Evolutionary conservation across 2,888 invertebrate species (phyloP).

Genomic region (Hydriomena furcata): DNA sequence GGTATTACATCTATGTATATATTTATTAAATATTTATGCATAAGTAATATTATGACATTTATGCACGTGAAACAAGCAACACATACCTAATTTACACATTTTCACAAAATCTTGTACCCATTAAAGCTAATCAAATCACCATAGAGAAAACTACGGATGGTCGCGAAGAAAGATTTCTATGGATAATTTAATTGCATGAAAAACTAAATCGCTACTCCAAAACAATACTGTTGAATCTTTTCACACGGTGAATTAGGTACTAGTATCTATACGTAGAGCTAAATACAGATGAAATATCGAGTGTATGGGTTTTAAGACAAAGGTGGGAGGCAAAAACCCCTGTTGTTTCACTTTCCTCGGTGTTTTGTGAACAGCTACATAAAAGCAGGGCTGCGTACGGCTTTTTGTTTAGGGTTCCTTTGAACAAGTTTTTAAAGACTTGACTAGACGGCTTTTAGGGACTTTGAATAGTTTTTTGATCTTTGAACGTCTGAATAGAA

Average conservation of each 20-base stretch:
- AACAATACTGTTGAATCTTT: slow-evolving; percentile 61
- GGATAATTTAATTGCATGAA: slow-evolving; percentile 37
- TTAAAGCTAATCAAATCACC: neutral
- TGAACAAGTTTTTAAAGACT: slow-evolving; percentile 24
- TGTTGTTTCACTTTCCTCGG: slow-evolving; percentile 66
- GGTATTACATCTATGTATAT: too few relatives aligned
- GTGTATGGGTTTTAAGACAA: slow-evolving; percentile 48
- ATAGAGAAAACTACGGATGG: neutral
- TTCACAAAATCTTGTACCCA: neutral
- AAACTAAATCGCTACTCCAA: slow-evolving; percentile 24
- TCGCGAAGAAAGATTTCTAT: slow-evolving; percentile 8
- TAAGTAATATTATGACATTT: too few relatives aligned
- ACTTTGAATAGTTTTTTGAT: neutral
- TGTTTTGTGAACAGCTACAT: slow-evolving; percentile 53
- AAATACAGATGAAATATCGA: slow-evolving; percentile 32
- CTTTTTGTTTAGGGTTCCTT: slow-evolving; percentile 52
- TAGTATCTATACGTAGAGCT: too few relatives aligned
- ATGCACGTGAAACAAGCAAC: too few relatives aligned
- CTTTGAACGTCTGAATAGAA: too few relatives aligned
- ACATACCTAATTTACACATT: neutral
- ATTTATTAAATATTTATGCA: too few relatives aligned
- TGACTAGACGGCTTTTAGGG: neutral
- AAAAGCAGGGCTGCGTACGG: slow-evolving; percentile 46
- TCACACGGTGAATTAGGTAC: slow-evolving; percentile 48
- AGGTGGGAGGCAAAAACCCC: slow-evolving; percentile 57